phyloP scores from a whole-genome alignment of 2,888 invertebrate genomes.

The Horisme vitalbata region DNA sequence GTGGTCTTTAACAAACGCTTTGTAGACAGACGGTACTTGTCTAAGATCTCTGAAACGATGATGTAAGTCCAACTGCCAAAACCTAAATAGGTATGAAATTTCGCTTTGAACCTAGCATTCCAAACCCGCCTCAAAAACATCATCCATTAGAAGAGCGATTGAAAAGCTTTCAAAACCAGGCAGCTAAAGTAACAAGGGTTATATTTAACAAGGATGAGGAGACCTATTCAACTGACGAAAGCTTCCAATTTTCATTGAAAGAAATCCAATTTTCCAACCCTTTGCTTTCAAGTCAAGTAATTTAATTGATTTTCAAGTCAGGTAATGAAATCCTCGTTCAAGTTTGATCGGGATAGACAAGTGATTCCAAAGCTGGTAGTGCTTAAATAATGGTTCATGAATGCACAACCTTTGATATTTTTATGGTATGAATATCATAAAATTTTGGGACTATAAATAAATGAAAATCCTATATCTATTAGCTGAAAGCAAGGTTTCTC shows the following conservation, averaged over 20 bases:
- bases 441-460: too few relatives aligned
- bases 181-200: constrained; percentile 29
- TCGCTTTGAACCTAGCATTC: constrained; percentile 7
- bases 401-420: too few relatives aligned
- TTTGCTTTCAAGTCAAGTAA: constrained; percentile 26
- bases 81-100: not conserved
- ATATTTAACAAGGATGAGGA: constrained; percentile 23
- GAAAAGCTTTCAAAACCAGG: constrained; percentile 30
- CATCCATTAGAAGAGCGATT: constrained; percentile 17
- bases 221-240: constrained; percentile 22
- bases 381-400: not conserved
- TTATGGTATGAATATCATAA: too few relatives aligned
- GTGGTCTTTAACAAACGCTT: too few relatives aligned
- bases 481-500: too few relatives aligned
- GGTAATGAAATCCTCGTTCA: constrained; percentile 20
- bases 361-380: constrained; percentile 14
- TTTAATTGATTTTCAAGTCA: constrained; percentile 30
- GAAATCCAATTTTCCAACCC: constrained; percentile 39
- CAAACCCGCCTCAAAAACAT: constrained; percentile 9
- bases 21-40: too few relatives aligned
- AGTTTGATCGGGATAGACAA: constrained; percentile 24
- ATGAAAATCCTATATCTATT: too few relatives aligned
- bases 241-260: constrained; percentile 27
- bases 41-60: not conserved
- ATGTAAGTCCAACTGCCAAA: not conserved